These are phyloP conservation scores for Triplophysa dalaica DNA, from an alignment of 2,113 vertebrate species.

Conservation along the genomic window DNA sequence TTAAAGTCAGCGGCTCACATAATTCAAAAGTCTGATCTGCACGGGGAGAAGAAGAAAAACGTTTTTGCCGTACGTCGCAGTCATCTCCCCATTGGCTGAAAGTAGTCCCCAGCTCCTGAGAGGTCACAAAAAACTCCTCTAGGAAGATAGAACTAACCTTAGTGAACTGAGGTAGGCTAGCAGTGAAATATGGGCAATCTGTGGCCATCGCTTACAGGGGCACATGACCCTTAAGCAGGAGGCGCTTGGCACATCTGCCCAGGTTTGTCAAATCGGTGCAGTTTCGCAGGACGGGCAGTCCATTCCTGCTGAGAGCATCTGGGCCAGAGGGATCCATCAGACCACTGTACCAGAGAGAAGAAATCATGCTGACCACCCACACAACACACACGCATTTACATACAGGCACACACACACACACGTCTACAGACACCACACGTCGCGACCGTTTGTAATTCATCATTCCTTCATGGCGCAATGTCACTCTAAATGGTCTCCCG, in stretches of 20 bases:
- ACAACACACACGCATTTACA: slow-evolving; percentile 1
- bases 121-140: slow-evolving; percentile 47
- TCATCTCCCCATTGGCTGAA: slow-evolving; percentile 15
- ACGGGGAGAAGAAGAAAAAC: not conserved
- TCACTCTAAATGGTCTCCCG: slow-evolving; percentile 25
- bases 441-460: slow-evolving; percentile 29
- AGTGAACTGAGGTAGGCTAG: slow-evolving; percentile 54
- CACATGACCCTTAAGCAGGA: slow-evolving; percentile 62
- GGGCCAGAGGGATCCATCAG: slow-evolving; percentile 50
- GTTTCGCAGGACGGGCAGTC: slow-evolving; percentile 56
- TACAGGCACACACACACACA: slow-evolving; percentile 1
- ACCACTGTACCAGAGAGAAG: slow-evolving; percentile 35
- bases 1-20: slow-evolving; percentile 39
- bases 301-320: slow-evolving; percentile 57
- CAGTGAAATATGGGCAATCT: slow-evolving; percentile 70
- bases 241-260: slow-evolving; percentile 60
- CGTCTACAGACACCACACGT: not conserved
- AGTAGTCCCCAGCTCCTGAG: slow-evolving; percentile 20
- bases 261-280: slow-evolving; percentile 61
- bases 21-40: slow-evolving; percentile 24
- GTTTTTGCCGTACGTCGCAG: not conserved
- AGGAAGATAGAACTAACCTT: slow-evolving; percentile 37
- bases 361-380: slow-evolving; percentile 45
- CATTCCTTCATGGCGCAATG: slow-evolving; percentile 36
- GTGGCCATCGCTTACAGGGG: slow-evolving; percentile 61